These are phyloP conservation scores for Heloderma charlesbogerti DNA, from an alignment of 2,113 vertebrate genomes.

Conservation along the genomic window DNA sequence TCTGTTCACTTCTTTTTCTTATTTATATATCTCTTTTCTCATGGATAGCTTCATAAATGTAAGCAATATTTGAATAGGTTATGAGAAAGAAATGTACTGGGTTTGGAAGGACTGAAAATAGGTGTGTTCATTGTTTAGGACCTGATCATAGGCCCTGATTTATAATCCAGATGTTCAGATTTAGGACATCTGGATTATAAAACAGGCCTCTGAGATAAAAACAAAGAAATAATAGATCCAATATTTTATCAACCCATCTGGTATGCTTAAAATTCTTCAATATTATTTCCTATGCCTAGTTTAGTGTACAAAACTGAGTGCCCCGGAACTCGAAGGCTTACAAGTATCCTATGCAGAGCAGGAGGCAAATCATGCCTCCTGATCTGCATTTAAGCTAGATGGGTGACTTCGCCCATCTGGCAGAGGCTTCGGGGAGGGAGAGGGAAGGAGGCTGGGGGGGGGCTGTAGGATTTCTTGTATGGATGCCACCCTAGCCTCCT, in stretches of 20 bases:
- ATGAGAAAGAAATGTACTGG: conserved; percentile 15
- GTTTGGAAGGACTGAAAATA: not conserved
- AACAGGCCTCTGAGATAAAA: not conserved
- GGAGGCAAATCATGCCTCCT: too few species aligned
- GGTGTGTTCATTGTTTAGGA: not conserved
- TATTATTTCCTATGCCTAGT: not conserved
- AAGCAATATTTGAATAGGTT: not conserved
- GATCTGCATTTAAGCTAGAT: too few species aligned
- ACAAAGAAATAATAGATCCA: not conserved
- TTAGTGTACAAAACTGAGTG: too few species aligned
- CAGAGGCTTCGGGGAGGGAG: too few species aligned
- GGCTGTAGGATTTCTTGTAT: too few species aligned
- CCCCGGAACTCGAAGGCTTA: too few species aligned
- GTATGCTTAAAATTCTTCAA: not conserved
- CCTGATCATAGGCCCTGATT: not conserved
- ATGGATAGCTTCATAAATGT: conserved; percentile 21
- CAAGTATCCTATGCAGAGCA: too few species aligned
- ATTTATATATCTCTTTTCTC: conserved; percentile 25
- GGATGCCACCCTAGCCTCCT: too few species aligned
- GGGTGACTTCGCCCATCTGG: too few species aligned
- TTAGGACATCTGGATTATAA: too few species aligned
- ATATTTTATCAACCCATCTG: not conserved
- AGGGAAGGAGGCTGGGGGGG: too few species aligned
- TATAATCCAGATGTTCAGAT: too few species aligned
- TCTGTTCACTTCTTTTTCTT: conserved; percentile 6